Conservation (phyloP, 2,888 invertebrate species). For the Sarcophaga carnaria region DNA sequence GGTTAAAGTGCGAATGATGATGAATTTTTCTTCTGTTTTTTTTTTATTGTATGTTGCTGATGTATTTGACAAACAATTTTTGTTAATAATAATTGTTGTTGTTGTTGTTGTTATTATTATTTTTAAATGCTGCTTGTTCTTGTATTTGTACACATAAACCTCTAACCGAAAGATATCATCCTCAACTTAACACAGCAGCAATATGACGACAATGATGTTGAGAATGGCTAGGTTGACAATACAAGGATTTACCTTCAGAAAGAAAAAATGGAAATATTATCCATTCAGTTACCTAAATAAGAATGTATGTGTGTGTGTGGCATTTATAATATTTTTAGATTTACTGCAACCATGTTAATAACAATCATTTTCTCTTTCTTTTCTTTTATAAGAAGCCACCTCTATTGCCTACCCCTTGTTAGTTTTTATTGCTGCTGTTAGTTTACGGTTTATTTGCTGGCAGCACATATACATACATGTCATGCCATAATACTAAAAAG, state of each 20-base stretch:
- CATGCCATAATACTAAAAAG: not conserved
- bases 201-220: constrained; percentile 35
- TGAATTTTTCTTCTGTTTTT: no score
- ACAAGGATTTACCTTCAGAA: constrained; percentile 56
- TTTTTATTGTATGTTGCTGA: constrained; percentile 36
- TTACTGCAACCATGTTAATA: constrained; percentile 68
- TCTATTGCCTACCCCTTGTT: not conserved
- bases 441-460: constrained; percentile 57
- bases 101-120: constrained; percentile 46
- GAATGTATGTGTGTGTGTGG: constrained; percentile 51
- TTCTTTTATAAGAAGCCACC: not conserved
- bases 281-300: no score
- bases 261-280: not conserved
- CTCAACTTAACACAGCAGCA: constrained; percentile 66
- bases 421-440: not conserved
- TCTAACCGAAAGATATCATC: constrained; percentile 72
- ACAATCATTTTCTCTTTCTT: constrained; percentile 48
- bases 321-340: constrained; percentile 72
- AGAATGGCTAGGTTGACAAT: constrained; percentile 57
- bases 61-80: constrained; percentile 43
- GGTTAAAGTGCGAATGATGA: constrained; percentile 1
- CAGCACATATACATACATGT: constrained; percentile 4
- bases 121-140: constrained; percentile 24
- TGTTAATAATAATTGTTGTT: constrained; percentile 65
- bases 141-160: constrained; percentile 76